Conservation (phyloP, 2,113 vertebrate species). For the Hoplias malabaricus region DNA sequence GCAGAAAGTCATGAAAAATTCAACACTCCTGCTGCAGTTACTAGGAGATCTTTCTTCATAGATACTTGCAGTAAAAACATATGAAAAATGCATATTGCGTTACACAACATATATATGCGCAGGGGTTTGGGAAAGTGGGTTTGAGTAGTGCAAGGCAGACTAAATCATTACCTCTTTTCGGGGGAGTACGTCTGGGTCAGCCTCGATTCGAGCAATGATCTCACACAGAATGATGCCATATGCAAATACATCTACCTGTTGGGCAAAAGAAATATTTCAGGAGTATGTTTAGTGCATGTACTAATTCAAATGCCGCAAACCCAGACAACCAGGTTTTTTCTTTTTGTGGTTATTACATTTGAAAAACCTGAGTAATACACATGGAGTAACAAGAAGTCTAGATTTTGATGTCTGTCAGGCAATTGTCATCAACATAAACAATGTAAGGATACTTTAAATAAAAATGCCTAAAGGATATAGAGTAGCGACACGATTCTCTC, state of each 20-base stretch:
- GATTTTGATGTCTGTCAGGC: too few species aligned
- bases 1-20: conserved; percentile 5
- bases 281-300: background rate
- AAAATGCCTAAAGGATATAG: too few species aligned
- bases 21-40: background rate
- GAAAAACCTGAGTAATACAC: too few species aligned
- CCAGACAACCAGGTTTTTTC: conserved; percentile 6
- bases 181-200: conserved; percentile 91
- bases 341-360: too few species aligned
- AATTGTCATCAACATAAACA: too few species aligned
- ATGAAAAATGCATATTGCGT: background rate
- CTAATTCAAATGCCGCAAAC: background rate
- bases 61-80: background rate
- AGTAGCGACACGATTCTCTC: too few species aligned
- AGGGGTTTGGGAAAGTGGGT: background rate
- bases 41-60: background rate
- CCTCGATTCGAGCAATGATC: conserved; percentile 89
- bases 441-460: too few species aligned
- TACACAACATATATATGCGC: background rate
- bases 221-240: conserved; percentile 95
- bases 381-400: too few species aligned
- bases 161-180: conserved; percentile 82
- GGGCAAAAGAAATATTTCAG: background rate
- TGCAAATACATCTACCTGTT: conserved; percentile 82
- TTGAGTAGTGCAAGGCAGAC: background rate